Base-by-base conservation (phyloP, 1,140 invertebrate genomes). In the Drosophila ambigua region DNA sequence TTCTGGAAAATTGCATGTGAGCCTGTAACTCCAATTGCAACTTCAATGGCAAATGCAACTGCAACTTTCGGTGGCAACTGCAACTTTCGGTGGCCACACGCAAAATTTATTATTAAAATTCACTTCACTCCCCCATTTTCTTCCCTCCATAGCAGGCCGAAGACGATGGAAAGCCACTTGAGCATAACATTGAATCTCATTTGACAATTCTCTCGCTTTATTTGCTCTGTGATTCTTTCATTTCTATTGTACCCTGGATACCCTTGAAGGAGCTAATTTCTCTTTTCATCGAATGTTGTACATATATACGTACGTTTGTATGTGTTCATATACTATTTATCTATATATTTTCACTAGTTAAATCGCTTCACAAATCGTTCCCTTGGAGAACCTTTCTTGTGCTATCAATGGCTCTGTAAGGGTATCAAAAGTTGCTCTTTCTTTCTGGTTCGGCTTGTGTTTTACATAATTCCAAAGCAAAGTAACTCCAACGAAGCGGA, bases 131-230 rank as follows among this genome's bases (percentile, higher is more conserved):
- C 51, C 31, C 31, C 8, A 20, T 20, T 20, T 20, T 20, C 20
- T 20, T 28, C n/a, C 8, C n/a, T 9, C 2, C 13, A 44, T 44
- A 43, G 43, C 52, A 68, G 55, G 35, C 31, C 52, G 15, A 48
- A 58, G 62, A 50, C 46, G 50, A 11, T 11, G 31, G 9, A 64
- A 55, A 68, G 75, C 73, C 71, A 85, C 84, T 82, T 90, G 85
- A 82, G 78, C 81, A 79, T 69, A 57, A 81, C 77, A 90, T 90
- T 79, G 88, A 90, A 87, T 90, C 81, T 87, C 78, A 90, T 90
- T 90, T 90, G 78, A 84, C 64, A 79, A 77, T 69, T 69, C 52
- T 65, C 64, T 69, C 20, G 16, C 58, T 69, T 52, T 69, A 69
- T 69, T 69, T 69, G 64, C 58, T 69, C 68, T 69, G 66, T 69